Evolutionary conservation across 1,140 invertebrate genomes (phyloP).

Genomic region (Cryptotermes secundus): DNA sequence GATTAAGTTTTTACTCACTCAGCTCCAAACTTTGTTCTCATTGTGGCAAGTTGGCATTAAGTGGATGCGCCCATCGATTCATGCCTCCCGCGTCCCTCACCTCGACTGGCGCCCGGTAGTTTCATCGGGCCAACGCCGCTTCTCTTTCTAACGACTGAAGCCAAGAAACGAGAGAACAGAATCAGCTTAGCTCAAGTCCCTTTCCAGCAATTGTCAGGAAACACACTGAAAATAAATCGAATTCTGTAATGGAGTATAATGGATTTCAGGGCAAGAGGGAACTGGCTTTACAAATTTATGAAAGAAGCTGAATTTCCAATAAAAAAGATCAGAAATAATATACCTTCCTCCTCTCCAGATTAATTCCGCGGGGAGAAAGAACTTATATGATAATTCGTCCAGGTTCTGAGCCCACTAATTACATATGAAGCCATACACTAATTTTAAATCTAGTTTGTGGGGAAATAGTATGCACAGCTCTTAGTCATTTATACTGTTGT

Average conservation of each 20-base stretch:
- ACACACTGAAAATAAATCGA: neutral
- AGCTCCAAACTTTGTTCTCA: neutral
- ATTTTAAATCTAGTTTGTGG: no score
- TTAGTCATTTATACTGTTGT: no score
- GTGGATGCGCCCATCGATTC: neutral
- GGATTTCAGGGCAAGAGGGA: neutral
- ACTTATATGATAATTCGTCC: no score
- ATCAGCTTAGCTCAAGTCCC: no score
- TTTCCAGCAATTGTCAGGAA: neutral
- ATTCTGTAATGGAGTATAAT: slow-evolving; percentile 4
- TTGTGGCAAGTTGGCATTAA: neutral
- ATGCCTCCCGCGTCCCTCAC: neutral
- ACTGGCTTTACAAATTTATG: neutral
- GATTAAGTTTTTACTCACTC: neutral
- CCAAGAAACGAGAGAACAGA: neutral
- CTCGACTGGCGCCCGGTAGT: no score
- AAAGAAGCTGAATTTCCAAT: no score
- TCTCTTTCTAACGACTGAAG: neutral
- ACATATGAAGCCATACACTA: no score
- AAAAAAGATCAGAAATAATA: no score
- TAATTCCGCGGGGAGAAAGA: no score
- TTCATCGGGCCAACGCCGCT: neutral
- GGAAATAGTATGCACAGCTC: no score
- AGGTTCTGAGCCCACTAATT: no score
- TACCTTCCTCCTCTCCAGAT: no score